phyloP scores from a whole-genome alignment of 2,113 vertebrate species.

The Baryphthengus martii region DNA sequence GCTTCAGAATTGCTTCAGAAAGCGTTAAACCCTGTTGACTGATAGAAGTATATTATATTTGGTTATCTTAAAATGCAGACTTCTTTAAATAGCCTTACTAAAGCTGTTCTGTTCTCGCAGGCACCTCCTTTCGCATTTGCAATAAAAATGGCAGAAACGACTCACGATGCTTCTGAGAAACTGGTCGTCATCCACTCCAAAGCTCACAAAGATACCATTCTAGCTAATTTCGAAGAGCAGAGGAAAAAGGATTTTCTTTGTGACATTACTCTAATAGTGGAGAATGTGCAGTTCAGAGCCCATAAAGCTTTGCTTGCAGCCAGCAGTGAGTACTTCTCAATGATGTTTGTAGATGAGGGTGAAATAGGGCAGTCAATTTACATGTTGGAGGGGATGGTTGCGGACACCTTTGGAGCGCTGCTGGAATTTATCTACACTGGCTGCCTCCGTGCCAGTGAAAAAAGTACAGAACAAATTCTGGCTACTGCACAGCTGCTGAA shows the following conservation, averaged over 20 bases:
- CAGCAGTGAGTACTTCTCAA: slow-evolving; percentile 92
- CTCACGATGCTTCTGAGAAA: slow-evolving; percentile 54
- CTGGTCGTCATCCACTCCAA: slow-evolving; percentile 79
- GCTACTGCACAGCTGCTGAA: slow-evolving; percentile 86
- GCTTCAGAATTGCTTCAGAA: not conserved
- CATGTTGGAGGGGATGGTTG: slow-evolving; percentile 84
- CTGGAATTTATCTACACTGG: slow-evolving; percentile 95
- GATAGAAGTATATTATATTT: not conserved
- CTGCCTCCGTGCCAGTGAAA: slow-evolving; percentile 80
- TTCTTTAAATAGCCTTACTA: not conserved
- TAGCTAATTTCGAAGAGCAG: slow-evolving; percentile 85
- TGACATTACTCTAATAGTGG: slow-evolving; percentile 91
- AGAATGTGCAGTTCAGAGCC: slow-evolving; percentile 88
- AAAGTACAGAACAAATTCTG: slow-evolving; percentile 81
- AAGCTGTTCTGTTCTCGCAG: slow-evolving; percentile 44
- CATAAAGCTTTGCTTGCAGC: slow-evolving; percentile 95
- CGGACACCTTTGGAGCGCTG: slow-evolving; percentile 80
- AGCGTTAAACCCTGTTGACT: not conserved
- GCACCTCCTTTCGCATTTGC: not conserved
- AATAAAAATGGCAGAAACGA: slow-evolving; percentile 75
- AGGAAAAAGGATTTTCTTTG: slow-evolving; percentile 88
- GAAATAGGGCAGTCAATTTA: slow-evolving; percentile 78
- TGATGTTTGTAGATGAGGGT: slow-evolving; percentile 87
- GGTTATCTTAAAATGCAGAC: not conserved
- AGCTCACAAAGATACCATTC: slow-evolving; percentile 82